Conservation (phyloP, 2,888 invertebrate genomes). For the Lucinisca nassula region DNA sequence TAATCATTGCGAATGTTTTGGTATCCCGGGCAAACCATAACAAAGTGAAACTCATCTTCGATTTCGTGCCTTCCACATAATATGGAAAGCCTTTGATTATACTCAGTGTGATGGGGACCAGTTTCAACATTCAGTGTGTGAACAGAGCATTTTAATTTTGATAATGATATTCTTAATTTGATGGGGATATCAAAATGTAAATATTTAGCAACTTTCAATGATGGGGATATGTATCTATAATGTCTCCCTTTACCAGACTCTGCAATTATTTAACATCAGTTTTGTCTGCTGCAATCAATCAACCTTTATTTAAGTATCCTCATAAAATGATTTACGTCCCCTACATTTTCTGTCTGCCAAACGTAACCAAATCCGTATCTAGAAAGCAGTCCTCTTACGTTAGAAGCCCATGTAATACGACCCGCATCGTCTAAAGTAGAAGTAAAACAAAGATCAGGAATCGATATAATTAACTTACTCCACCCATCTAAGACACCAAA, state of each 20-base stretch:
- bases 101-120: not conserved
- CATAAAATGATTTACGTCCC: not conserved
- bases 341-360: not conserved
- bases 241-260: not conserved
- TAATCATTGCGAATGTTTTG: not conserved
- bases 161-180: not conserved
- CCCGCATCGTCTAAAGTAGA: not conserved
- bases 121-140: not conserved
- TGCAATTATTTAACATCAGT: not conserved
- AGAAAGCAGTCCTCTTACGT: not conserved
- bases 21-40: not conserved
- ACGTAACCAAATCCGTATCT: not conserved
- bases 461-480: too few species aligned
- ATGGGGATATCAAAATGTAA: not conserved
- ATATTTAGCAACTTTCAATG: not conserved
- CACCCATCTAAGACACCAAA: too few species aligned
- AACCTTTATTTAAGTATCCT: not conserved
- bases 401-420: not conserved
- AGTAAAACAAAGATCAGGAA: too few species aligned
- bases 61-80: not conserved
- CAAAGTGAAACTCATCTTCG: not conserved
- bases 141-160: not conserved
- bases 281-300: not conserved
- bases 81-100: not conserved
- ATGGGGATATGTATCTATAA: not conserved